Evolutionary conservation across 2,888 invertebrate genomes (phyloP).

Genomic region (Andrena dorsata): DNA sequence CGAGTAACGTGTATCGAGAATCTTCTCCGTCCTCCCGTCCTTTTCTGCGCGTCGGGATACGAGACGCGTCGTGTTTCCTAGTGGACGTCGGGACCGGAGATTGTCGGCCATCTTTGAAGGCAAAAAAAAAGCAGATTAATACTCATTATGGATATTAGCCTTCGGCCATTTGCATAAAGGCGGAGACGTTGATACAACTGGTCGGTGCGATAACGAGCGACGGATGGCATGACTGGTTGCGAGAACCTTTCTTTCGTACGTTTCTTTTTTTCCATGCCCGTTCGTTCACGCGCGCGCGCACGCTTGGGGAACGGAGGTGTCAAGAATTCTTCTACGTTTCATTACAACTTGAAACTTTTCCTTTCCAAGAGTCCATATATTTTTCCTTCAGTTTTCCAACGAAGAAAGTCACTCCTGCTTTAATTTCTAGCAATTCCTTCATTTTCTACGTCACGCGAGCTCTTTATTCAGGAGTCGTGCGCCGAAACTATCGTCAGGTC

Average conservation of each 20-base stretch:
- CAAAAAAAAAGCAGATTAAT: conserved; percentile 74
- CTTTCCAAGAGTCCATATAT: background rate
- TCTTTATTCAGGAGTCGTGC: background rate
- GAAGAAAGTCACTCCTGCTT: background rate
- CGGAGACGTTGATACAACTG: conserved; percentile 79
- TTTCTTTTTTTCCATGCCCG: conserved; percentile 15
- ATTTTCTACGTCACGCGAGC: background rate
- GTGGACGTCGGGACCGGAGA: conserved; percentile 39
- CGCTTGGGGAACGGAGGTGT: background rate
- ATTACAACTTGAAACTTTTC: background rate
- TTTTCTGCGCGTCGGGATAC: background rate
- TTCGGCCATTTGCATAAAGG: conserved; percentile 80
- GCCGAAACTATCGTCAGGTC: conserved; percentile 20
- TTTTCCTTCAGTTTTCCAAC: background rate
- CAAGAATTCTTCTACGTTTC: conserved; percentile 1
- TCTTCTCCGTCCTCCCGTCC: conserved; percentile 5
- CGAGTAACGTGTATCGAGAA: conserved; percentile 25
- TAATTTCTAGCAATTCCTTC: background rate
- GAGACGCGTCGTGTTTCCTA: conserved; percentile 6
- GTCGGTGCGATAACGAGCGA: conserved; percentile 76
- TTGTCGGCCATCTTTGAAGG: conserved; percentile 73
- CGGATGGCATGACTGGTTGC: conserved; percentile 57
- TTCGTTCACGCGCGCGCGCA: background rate
- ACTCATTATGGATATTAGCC: conserved; percentile 81
- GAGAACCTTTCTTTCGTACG: conserved; percentile 48